Percentiles rank a stretch among this genome's conserved stretches.
phyloP scores from a whole-genome alignment of 2,797 vertebrate genomes.

The Micromesistius poutassou region DNA sequence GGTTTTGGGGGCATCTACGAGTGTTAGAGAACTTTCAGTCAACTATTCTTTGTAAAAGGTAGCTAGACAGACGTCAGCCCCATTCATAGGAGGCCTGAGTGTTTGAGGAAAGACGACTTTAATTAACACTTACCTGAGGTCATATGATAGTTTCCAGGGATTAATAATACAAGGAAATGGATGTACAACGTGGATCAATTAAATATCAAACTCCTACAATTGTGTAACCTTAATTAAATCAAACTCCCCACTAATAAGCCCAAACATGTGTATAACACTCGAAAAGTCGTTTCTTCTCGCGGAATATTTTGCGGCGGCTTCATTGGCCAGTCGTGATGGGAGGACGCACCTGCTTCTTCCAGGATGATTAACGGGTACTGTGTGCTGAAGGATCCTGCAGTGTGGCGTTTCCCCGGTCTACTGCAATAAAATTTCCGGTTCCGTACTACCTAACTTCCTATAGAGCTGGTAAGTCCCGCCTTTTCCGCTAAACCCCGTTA shows the following conservation, averaged over 20 bases:
- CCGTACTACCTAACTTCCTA: background rate
- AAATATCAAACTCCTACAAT: background rate
- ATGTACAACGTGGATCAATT: background rate
- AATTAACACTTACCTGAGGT: slow-evolving; percentile 3
- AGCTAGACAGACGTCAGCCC: background rate
- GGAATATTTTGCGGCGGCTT: background rate
- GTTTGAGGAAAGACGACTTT: background rate
- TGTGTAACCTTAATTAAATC: background rate
- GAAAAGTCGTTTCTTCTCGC: background rate
- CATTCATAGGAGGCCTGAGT: background rate
- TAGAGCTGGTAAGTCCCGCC: too few species aligned
- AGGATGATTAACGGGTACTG: background rate
- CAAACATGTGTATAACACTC: background rate
- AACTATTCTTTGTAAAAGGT: background rate
- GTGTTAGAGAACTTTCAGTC: background rate
- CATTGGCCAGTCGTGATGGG: background rate
- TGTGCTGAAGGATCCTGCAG: background rate
- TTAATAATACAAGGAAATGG: background rate
- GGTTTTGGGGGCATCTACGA: background rate
- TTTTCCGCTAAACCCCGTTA: too few species aligned
- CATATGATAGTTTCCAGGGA: background rate
- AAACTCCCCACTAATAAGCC: background rate
- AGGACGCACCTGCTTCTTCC: background rate
- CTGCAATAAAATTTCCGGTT: background rate
- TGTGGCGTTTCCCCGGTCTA: background rate